A percentile compares a stretch with the other conserved stretches of the same genome.
phyloP scores from a whole-genome alignment of 2,797 vertebrate species.

The Myoxocephalus aenaeus region DNA sequence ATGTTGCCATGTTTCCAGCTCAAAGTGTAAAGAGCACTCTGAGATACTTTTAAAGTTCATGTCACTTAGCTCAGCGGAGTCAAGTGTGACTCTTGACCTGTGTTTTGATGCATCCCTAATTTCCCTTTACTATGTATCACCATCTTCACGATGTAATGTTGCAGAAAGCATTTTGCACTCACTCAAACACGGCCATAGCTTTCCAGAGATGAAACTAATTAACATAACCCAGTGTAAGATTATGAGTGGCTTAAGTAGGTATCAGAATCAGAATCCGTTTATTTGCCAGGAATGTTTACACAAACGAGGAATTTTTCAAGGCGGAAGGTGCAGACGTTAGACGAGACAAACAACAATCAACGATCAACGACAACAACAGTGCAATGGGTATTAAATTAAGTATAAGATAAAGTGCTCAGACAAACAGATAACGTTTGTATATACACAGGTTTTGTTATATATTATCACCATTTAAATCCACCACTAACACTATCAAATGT shows the following conservation, averaged over 20 bases:
- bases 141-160: background rate
- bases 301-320: no score
- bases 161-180: background rate
- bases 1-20: constrained; percentile 37
- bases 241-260: no score
- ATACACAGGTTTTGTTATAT: background rate
- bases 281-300: no score
- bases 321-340: no score
- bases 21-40: background rate
- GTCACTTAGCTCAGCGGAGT: background rate
- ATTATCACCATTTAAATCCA: background rate
- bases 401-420: no score
- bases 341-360: no score
- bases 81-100: background rate
- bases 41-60: background rate
- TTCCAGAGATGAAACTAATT: background rate
- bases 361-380: no score
- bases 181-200: background rate
- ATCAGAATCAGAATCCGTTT: no score
- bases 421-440: no score
- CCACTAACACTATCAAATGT: background rate
- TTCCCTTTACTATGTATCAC: background rate
- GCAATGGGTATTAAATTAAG: no score
- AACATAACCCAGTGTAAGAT: background rate
- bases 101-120: background rate